Evolutionary conservation across 2,113 vertebrate genomes (phyloP).

Genomic region (Amphiprion ocellaris): DNA sequence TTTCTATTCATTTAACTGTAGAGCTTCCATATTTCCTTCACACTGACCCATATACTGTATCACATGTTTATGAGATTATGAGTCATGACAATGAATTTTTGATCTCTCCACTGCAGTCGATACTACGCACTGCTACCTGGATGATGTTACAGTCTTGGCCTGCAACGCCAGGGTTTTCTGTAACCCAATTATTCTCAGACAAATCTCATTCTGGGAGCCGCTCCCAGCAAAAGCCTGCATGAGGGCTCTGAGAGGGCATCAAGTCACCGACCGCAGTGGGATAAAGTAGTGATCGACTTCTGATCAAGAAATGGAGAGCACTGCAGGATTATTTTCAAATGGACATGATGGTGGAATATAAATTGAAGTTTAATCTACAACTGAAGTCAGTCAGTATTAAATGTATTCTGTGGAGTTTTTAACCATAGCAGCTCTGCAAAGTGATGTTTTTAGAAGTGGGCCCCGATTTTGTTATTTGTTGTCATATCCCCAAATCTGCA

Average conservation of each 20-base stretch:
- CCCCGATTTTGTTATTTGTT: too few species aligned
- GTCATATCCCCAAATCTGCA: too few species aligned
- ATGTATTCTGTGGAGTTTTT: too few species aligned
- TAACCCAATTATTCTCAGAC: constrained; percentile 77
- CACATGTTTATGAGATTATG: constrained; percentile 65
- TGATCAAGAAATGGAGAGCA: constrained; percentile 8
- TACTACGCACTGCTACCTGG: constrained; percentile 63
- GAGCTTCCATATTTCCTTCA: constrained; percentile 54
- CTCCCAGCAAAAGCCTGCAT: constrained; percentile 47
- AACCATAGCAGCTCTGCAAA: too few species aligned
- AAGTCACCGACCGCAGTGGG: constrained; percentile 7
- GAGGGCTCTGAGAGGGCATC: constrained; percentile 35
- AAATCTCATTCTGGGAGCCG: constrained; percentile 79
- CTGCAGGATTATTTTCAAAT: neutral
- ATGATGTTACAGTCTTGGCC: constrained; percentile 61
- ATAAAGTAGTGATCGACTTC: constrained; percentile 5
- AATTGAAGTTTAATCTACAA: neutral
- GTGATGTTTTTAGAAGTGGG: too few species aligned
- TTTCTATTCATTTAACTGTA: constrained; percentile 59
- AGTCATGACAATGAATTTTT: constrained; percentile 61
- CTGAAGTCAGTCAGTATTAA: too few species aligned
- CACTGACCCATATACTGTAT: constrained; percentile 42
- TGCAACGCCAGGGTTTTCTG: constrained; percentile 50
- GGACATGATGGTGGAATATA: neutral
- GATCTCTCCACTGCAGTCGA: constrained; percentile 48